A percentile compares a stretch with the other conserved stretches of the same genome.
phyloP scores from a whole-genome alignment of 2,888 invertebrate genomes.

The Tholera decimalis region DNA sequence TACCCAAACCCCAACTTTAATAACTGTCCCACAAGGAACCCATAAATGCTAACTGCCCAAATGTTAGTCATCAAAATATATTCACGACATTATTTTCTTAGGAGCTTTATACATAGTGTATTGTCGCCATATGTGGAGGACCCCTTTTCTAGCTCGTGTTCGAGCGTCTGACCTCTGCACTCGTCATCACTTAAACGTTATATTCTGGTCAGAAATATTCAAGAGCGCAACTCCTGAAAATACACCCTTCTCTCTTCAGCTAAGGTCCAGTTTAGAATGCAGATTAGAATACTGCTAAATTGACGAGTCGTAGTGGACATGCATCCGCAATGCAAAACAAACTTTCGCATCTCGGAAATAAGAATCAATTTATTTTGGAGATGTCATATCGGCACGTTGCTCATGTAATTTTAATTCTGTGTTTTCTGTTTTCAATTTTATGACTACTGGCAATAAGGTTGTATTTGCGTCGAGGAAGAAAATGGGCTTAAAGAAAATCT shows the following conservation, averaged over 20 bases:
- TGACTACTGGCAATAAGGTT: slow-evolving; percentile 1
- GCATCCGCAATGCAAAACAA: slow-evolving; percentile 49
- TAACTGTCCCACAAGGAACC: slow-evolving; percentile 40
- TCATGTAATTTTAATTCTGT: slow-evolving; percentile 43
- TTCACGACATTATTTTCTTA: slow-evolving; percentile 62
- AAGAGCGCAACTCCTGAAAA: slow-evolving; percentile 20
- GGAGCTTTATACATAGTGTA: slow-evolving; percentile 50
- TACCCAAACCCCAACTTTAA: slow-evolving; percentile 48
- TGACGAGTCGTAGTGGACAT: slow-evolving; percentile 54
- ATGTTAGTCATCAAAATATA: slow-evolving; percentile 58
- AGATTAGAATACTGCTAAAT: slow-evolving; percentile 54
- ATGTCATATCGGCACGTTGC: slow-evolving; percentile 27
- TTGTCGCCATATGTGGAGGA: slow-evolving; percentile 62
- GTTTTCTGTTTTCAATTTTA: slow-evolving; percentile 29
- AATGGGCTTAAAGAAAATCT: slow-evolving; percentile 65
- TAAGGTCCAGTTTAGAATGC: slow-evolving; percentile 42
- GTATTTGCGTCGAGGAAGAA: slow-evolving; percentile 6
- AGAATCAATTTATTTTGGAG: slow-evolving; percentile 57
- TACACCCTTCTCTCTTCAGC: neutral
- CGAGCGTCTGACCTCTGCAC: slow-evolving; percentile 67
- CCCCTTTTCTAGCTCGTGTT: slow-evolving; percentile 51
- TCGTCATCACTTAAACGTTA: slow-evolving; percentile 69
- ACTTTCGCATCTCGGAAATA: slow-evolving; percentile 54
- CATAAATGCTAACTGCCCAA: slow-evolving; percentile 39
- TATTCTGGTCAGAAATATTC: slow-evolving; percentile 67